Evolutionary conservation across 2,888 invertebrate genomes (phyloP).

Genomic region (Seladonia tumulorum): DNA sequence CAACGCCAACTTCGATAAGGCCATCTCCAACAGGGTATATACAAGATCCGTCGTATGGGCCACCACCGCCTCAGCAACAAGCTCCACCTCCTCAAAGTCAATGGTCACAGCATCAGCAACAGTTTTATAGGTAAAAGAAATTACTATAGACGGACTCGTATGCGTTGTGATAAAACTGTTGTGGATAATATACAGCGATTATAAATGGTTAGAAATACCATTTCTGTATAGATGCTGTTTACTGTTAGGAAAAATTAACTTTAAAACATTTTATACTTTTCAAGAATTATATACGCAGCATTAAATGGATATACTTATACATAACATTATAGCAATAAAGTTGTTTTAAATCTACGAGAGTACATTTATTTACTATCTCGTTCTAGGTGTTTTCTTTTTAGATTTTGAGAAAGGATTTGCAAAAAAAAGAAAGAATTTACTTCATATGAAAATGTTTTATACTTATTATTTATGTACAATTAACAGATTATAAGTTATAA

Average conservation of each 20-base stretch:
- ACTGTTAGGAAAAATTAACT: slow-evolving; percentile 43
- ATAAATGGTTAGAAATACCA: slow-evolving; percentile 20
- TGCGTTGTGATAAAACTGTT: slow-evolving; percentile 52
- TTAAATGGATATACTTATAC: slow-evolving; percentile 58
- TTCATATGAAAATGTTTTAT: slow-evolving; percentile 51
- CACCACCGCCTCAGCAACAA: slow-evolving; percentile 83
- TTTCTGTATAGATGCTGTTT: slow-evolving; percentile 28
- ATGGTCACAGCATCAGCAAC: slow-evolving; percentile 86
- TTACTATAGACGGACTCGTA: slow-evolving; percentile 26
- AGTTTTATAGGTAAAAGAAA: slow-evolving; percentile 87
- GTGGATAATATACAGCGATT: slow-evolving; percentile 24
- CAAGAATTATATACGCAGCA: slow-evolving; percentile 49
- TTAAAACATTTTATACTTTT: slow-evolving; percentile 70
- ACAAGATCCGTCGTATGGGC: slow-evolving; percentile 81
- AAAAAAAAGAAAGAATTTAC: slow-evolving; percentile 35
- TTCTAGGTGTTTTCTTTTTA: slow-evolving; percentile 29
- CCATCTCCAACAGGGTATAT: slow-evolving; percentile 79
- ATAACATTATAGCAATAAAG: slow-evolving; percentile 77
- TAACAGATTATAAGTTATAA: slow-evolving; percentile 31
- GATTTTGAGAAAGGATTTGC: slow-evolving; percentile 28
- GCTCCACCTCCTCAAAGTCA: slow-evolving; percentile 80
- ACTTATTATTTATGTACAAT: slow-evolving; percentile 28
- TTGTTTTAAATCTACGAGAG: slow-evolving; percentile 59
- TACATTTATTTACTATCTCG: slow-evolving; percentile 64
- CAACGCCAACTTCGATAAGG: slow-evolving; percentile 80